A percentile compares a stretch with the other conserved stretches of the same genome.
These are phyloP conservation scores for Chiroxiphia lanceolata DNA, from an alignment of 2,797 vertebrate species.

Conservation along the genomic window DNA sequence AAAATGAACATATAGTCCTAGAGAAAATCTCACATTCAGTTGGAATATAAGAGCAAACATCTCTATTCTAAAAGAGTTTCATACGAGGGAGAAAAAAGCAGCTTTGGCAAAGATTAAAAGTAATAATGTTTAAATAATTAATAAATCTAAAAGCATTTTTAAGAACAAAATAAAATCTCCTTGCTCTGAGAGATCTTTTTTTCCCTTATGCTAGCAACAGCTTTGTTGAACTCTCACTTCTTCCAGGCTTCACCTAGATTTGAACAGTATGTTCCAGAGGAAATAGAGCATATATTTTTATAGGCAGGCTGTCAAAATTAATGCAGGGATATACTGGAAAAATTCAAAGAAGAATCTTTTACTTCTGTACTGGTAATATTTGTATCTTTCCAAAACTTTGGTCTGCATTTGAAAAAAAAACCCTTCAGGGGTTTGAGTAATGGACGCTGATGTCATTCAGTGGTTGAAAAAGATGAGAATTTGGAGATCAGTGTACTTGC, in stretches of 20 bases:
- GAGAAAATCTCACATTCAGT: background rate
- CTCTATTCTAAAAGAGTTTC: background rate
- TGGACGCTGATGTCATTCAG: background rate
- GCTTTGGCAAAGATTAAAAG: background rate
- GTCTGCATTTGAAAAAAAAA: background rate
- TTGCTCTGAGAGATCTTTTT: background rate
- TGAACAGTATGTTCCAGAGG: conserved; percentile 53
- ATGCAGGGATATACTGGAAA: conserved; percentile 13
- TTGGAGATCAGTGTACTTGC: background rate
- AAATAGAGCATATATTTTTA: conserved; percentile 42
- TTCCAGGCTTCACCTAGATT: conserved; percentile 27
- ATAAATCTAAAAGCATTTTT: background rate
- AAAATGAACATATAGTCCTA: background rate
- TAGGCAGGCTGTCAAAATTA: conserved; percentile 51
- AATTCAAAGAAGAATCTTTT: conserved; percentile 6
- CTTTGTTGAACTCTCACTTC: background rate
- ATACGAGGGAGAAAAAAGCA: background rate
- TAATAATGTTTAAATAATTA: background rate
- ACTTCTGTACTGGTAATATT: background rate
- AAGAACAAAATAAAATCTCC: background rate
- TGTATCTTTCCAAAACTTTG: background rate
- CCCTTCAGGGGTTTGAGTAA: background rate
- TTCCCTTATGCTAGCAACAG: background rate
- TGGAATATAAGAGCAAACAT: background rate
- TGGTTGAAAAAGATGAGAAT: background rate